These are phyloP conservation scores for Strigamia crassipes DNA, from an alignment of 2,888 invertebrate genomes.

Conservation along the genomic window DNA sequence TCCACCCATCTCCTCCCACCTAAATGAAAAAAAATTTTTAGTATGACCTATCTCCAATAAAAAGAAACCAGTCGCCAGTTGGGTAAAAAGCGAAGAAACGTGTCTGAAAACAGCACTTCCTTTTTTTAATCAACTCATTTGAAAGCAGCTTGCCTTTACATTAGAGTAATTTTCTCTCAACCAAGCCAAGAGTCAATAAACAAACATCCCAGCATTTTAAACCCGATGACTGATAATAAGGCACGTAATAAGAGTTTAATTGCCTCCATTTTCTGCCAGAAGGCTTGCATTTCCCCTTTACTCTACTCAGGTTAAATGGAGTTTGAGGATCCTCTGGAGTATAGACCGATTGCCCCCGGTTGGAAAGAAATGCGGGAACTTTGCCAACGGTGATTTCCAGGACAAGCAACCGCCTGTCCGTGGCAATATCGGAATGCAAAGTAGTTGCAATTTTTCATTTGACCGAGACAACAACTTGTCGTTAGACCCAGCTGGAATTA, in stretches of 20 bases:
- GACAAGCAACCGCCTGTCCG: neutral
- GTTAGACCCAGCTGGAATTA: too few species aligned
- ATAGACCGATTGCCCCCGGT: neutral
- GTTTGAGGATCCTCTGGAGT: neutral
- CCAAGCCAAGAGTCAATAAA: neutral
- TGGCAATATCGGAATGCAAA: neutral
- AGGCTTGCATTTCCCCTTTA: neutral
- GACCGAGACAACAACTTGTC: neutral
- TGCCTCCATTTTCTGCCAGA: neutral
- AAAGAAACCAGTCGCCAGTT: neutral
- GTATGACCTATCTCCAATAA: neutral
- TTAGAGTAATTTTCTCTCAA: neutral
- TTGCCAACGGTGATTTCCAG: neutral
- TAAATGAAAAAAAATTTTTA: neutral
- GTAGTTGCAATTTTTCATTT: neutral
- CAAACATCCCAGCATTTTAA: neutral
- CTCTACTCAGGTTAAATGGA: neutral
- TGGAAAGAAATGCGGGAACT: slow-evolving; percentile 10
- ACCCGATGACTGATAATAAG: slow-evolving; percentile 10
- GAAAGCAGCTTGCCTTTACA: neutral
- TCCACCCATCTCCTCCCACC: too few species aligned
- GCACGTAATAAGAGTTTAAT: slow-evolving; percentile 10
- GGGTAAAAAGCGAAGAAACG: neutral
- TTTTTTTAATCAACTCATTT: slow-evolving; percentile 10
- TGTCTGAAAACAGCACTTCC: neutral